Evolutionary conservation across 2,797 vertebrate genomes (phyloP), one percentile per base, ranked within the genome.

Genomic region (Ispidina picta): DNA sequence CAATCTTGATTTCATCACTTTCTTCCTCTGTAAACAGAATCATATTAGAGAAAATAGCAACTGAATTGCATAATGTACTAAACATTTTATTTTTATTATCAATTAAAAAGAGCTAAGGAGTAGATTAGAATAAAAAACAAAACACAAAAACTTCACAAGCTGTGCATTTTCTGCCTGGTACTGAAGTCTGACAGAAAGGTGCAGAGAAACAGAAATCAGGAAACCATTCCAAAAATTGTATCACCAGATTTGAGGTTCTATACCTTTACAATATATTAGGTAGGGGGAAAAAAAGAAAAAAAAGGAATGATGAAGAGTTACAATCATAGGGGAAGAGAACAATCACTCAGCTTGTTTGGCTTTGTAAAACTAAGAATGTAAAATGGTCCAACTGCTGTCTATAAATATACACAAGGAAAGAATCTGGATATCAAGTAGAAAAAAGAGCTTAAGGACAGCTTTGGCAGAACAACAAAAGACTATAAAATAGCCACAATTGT

Each of bases 1-100:
- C 99, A 85, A 98, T 97, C 97, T 99, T 99, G 97, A 99, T 97
- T 96, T 99, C 99, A 94, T 98, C 98, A 59, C 97, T 92, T 31
- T 99, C 98, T 78, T 99, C 98, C 90, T 99, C 99, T 99, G 88
- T 58, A 92, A 98, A 75, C 29, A 88, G 58, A 66, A 5, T 25
- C 3, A 3, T 15, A 81, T 91, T 77, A 87, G 0, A 89, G 19
- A 74, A 86, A 89, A 71, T 9, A 73, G 15, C 5, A 78, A 68
- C 33, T 71, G 5, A 77, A 71, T 19, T 60, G 4, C 10, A 51
- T 28, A 29, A 76, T 4, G 15, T 21, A 54, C 25, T 66, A 20
- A 75, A 62, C 13, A 48, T 11, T 86, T 77, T 33, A 23, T 15
- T 76, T 89, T 73, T 28, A 71, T 25, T 72, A 22, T 48, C 10